Base-by-base conservation (phyloP, 2,888 invertebrate species). In the Pharmacophagus antenor region DNA sequence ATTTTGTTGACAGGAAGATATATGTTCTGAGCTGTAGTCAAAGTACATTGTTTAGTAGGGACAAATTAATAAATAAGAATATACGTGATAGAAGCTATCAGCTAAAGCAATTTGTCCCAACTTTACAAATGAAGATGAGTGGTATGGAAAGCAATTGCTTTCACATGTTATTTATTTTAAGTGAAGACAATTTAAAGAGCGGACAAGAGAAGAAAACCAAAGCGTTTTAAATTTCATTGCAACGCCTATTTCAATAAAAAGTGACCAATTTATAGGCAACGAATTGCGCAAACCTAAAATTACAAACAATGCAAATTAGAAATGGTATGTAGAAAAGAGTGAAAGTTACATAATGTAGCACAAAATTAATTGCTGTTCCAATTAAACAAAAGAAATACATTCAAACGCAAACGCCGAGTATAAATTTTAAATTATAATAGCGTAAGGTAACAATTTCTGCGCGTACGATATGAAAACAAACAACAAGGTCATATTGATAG, bases 321-420 rank as follows among this genome's bases (percentile, higher is more conserved):
- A 50, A 51, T 51, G 25, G 50, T 60, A 17, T 46, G 37, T 47
- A 22, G 61, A 57, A 53, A 51, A 48, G 48, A 61, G 61, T 53
- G 61, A 61, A 57, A 61, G 61, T 52, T 21, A 54, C 49, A 54
- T 54, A 49, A 54, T 59, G 53, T 57, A 56, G 42, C 18, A 57
- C 56, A 61, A 53, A 57, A 42, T 31, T 53, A 57, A 61, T 61
- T 57, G 42, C 21, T 42, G 21, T 47, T 41, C 47, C 48, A 61
- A 56, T 56, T 61, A 53, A 53, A 57, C 49, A 21, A 44, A 54
- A 49, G 17, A 44, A 51, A 31, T 49, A 59, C 42, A 54, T 22
- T 59, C n/a, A 37, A 37, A n/a, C 4, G 37, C 3, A 37, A 37
- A 37, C n/a, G 37, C 37, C 37, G 5, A 37, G n/a, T 15, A 15